Conservation (phyloP, 2,113 vertebrate genomes). For the Siniperca chuatsi region DNA sequence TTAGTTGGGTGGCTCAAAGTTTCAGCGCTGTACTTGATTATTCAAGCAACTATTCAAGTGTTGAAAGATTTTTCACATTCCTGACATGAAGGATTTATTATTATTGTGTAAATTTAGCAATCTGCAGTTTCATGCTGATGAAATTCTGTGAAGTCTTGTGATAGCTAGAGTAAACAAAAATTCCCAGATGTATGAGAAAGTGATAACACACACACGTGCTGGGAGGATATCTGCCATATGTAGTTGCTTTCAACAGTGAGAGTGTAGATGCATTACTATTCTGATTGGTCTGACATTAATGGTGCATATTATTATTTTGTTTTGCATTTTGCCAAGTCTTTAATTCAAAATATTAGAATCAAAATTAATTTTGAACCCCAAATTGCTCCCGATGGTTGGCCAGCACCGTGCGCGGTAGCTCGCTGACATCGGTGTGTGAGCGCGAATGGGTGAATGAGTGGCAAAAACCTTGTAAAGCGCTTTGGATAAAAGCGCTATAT, state of each 20-base stretch:
- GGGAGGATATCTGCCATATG: background rate
- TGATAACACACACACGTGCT: slow-evolving; percentile 58
- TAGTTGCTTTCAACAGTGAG: background rate
- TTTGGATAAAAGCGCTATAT: no score
- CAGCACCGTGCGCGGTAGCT: no score
- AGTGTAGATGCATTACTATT: background rate
- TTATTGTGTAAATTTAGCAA: background rate
- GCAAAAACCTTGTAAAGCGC: no score
- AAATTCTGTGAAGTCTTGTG: slow-evolving; percentile 10
- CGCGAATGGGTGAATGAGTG: no score
- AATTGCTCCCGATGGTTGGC: no score
- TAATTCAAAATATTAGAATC: background rate
- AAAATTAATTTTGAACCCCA: background rate
- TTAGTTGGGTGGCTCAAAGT: background rate
- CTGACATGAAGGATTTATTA: slow-evolving; percentile 36
- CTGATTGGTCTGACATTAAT: background rate
- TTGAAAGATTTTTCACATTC: slow-evolving; percentile 33
- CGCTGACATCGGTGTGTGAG: no score
- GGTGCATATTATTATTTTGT: background rate
- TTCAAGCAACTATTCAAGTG: background rate
- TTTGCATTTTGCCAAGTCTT: background rate
- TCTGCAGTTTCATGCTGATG: slow-evolving; percentile 19
- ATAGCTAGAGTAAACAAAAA: slow-evolving; percentile 48
- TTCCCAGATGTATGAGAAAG: slow-evolving; percentile 45
- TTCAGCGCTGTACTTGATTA: background rate